Evolutionary conservation across 2,888 invertebrate species (phyloP), one percentile per base, ranked within the genome.

Genomic region (Tromatobia lineatoria): DNA sequence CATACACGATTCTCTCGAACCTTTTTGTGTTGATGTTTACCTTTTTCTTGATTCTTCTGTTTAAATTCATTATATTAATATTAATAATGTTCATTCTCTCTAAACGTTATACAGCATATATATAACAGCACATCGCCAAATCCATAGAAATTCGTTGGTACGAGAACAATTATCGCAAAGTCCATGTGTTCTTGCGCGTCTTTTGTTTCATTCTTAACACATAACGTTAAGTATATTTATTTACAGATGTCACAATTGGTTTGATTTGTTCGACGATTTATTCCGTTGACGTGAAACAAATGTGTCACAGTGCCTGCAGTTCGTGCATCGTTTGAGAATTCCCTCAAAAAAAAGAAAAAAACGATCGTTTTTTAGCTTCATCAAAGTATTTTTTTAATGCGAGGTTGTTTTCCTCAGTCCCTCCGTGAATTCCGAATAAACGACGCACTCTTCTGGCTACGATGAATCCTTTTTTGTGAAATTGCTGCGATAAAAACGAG

Each of bases 31-130:
- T 64, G 50, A 50, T 81, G 75, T 85, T 74, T 82, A 83, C 74
- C 77, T 86, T 25, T 61, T n/a, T 59, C 85, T 86, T 75, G 69
- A 84, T 83, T 85, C 67, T 76, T 80, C 64, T 83, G 29, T 83
- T 84, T 85, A 82, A 84, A 88, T 88, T 87, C 76, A 76, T 88
- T 88, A 88, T 88, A 86, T 83, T 85, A 84, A 87, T 86, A 86
- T 87, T 80, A 83, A 84, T 88, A 86, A 87, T 86, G 81, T 86
- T 86, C 85, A 88, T 87, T 87, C 85, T 87, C 84, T 87, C 88
- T 87, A 84, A 86, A 87, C 85, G 85, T 88, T 87, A 86, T 86
- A 86, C 86, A 79, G 82, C 84, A 83, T 88, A 85, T 83, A 86
- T 71, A 83, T 86, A 82, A 85, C 85, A 83, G 84, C 83, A 76